A percentile compares a stretch with the other conserved stretches of the same genome.
phyloP scores from a whole-genome alignment of 2,888 invertebrate genomes.

The Erebia ligea region DNA sequence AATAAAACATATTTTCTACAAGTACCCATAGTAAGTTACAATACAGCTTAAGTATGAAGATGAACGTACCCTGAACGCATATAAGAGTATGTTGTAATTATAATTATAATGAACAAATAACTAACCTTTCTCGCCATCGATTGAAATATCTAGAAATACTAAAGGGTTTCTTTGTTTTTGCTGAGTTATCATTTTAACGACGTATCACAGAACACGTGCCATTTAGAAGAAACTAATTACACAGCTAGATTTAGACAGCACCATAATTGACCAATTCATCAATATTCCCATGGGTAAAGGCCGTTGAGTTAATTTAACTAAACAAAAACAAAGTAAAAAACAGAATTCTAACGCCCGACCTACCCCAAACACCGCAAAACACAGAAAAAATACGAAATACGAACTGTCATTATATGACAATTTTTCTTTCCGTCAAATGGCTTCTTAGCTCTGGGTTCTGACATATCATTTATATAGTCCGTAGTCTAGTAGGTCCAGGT shows the following conservation, averaged over 20 bases:
- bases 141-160: constrained; percentile 88
- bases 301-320: constrained; percentile 37
- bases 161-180: constrained; percentile 82
- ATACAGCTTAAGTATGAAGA: background rate
- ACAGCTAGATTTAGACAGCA: constrained; percentile 24
- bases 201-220: constrained; percentile 34
- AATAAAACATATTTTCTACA: constrained; percentile 36
- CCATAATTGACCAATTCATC: constrained; percentile 39
- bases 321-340: constrained; percentile 44
- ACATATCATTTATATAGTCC: too few species aligned
- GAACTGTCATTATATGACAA: background rate
- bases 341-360: constrained; percentile 38
- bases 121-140: constrained; percentile 87
- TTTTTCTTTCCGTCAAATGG: too few species aligned
- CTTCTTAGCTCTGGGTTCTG: too few species aligned
- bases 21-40: background rate
- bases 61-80: background rate
- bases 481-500: too few species aligned
- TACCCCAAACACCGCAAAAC: constrained; percentile 37
- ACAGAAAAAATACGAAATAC: constrained; percentile 22
- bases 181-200: constrained; percentile 45
- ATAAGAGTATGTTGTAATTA: background rate
- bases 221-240: constrained; percentile 26
- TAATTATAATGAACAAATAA: constrained; percentile 18
- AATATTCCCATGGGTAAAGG: constrained; percentile 33